Evolutionary conservation across 2,888 invertebrate genomes (phyloP).

Genomic region (Drosophila kuntzei): DNA sequence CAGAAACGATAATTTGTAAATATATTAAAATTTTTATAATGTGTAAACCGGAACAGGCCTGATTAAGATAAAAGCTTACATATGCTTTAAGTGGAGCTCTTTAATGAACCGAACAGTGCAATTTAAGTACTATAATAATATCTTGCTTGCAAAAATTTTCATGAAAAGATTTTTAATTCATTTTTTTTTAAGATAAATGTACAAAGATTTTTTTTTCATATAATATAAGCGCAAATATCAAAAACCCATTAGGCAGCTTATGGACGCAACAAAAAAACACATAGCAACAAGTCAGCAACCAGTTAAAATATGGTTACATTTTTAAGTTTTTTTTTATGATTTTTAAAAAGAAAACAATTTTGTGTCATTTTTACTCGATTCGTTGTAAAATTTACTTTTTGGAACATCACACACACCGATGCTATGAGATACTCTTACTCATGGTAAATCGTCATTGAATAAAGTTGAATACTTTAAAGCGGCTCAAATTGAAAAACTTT

Average conservation of each 20-base stretch:
- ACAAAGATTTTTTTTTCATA: conserved; percentile 2
- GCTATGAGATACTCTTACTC: neutral
- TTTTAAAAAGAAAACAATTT: conserved; percentile 24
- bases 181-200: neutral
- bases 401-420: neutral
- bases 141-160: neutral
- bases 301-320: conserved; percentile 47
- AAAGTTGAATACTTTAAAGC: conserved; percentile 73
- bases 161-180: neutral
- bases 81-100: too few species aligned
- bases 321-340: conserved; percentile 35
- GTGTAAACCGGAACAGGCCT: too few species aligned
- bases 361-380: conserved; percentile 19
- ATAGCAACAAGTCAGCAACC: conserved; percentile 28
- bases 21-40: too few species aligned
- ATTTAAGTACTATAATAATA: too few species aligned
- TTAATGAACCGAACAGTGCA: too few species aligned
- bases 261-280: conserved; percentile 3
- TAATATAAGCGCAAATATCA: conserved; percentile 44
- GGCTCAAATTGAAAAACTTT: conserved; percentile 80
- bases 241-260: conserved; percentile 63
- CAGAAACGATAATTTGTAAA: too few species aligned
- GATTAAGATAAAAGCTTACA: too few species aligned
- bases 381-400: conserved; percentile 20
- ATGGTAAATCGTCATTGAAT: conserved; percentile 48